phyloP scores from a whole-genome alignment of 2,888 invertebrate genomes.

The Amphiduros pacificus region DNA sequence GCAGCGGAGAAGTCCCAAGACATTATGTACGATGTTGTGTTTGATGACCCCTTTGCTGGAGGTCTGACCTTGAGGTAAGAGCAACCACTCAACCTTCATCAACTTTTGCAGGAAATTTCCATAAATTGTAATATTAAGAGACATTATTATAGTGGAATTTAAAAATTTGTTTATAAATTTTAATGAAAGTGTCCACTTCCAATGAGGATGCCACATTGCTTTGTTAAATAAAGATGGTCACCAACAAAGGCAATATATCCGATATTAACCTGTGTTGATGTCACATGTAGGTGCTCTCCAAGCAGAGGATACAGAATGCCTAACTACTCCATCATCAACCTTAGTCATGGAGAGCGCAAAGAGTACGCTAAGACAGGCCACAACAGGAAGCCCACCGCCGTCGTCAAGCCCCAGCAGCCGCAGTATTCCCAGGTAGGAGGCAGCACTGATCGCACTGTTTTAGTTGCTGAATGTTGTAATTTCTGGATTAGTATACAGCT shows the following conservation, averaged over 20 bases:
- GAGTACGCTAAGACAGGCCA: background rate
- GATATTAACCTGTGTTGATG: too few species aligned
- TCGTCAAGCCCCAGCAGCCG: conserved; percentile 11
- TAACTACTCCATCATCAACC: conserved; percentile 66
- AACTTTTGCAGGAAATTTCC: background rate
- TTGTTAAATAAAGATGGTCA: too few species aligned
- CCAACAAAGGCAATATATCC: too few species aligned
- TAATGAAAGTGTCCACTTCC: too few species aligned
- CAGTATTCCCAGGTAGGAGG: too few species aligned
- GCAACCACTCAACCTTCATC: background rate
- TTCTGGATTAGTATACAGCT: too few species aligned
- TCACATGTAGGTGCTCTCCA: conserved; percentile 45
- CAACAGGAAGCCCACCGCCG: conserved; percentile 21
- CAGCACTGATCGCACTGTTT: too few species aligned
- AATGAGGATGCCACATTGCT: too few species aligned
- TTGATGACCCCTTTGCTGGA: conserved; percentile 76
- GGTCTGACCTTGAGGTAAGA: conserved; percentile 66
- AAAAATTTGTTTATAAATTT: too few species aligned
- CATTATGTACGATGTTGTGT: conserved; percentile 75
- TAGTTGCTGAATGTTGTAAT: too few species aligned
- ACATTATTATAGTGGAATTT: too few species aligned
- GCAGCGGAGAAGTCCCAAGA: conserved; percentile 61
- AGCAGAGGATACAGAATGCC: conserved; percentile 65
- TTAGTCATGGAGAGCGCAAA: conserved; percentile 65
- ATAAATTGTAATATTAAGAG: too few species aligned